Base-by-base conservation (phyloP, 2,888 invertebrate genomes). In the Meganola albula region DNA sequence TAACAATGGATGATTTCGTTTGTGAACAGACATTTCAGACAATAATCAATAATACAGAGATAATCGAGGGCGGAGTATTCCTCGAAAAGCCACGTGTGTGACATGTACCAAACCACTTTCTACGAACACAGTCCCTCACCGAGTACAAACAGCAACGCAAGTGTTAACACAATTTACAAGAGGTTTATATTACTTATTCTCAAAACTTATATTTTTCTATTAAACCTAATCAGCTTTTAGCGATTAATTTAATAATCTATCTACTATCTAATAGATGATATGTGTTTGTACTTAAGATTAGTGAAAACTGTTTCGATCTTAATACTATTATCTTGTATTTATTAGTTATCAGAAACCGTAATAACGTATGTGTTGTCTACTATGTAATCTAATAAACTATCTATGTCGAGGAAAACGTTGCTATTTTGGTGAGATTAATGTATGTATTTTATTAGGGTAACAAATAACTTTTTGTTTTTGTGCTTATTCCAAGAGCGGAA, bases 101-200 rank as follows among this genome's bases (percentile, higher is more conserved):
- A 75, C 75, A 70, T 73, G 74, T 68, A 65, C 70, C 63, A 55
- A 47, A 50, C 54, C n/a, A n/a, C n/a, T n/a, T 74, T 74, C 74
- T 62, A 44, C 62, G 73, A 74, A 76, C 27, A 44, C 56, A 45
- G 57, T 60, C 58, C 64, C 63, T 58, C 56, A 54, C n/a, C 61
- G 42, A 48, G 66, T 63, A 71, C 63, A 60, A 40, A 36, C 49
- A 44, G n/a, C 33, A 16, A 40, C 49, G 49, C 20, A 54, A 39
- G 11, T 32, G 34, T 41, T 37, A 5, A 10, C 22, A 5, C 2
- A 18, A 12, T 10, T 18, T 10, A 21, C 2, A 5, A 6, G 4
- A n/a, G n/a, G n/a, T n/a, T n/a, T n/a, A n/a, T n/a, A n/a, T n/a
- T n/a, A n/a, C n/a, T n/a, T n/a, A n/a, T n/a, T n/a, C n/a, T n/a